Base-by-base conservation (phyloP, 2,888 invertebrate species). In the Drosophila paranaensis region DNA sequence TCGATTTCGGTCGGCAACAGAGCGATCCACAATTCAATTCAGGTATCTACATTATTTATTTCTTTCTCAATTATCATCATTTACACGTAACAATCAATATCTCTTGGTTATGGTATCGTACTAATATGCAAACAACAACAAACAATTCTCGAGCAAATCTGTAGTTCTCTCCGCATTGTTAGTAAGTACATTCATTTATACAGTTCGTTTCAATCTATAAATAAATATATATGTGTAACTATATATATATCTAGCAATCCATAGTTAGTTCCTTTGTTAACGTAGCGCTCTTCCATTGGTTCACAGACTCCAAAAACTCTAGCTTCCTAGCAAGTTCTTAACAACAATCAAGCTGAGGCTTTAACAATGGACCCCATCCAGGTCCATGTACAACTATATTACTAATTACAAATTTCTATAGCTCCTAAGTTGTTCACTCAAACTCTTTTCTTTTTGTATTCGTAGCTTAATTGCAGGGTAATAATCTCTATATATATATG, bases 61-160 rank as follows among this genome's bases (percentile, higher is more conserved):
- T 74, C 69, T 77, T 27, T 55, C 69, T 74, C 61, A 74, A 69
- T 74, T 74, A 48, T n/a, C 74, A 57, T 63, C 55, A 82, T 73
- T 51, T 65, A 74, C 67, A 77, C 65, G 39, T 57, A 57, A 66
- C 74, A 64, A 60, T 64, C 74, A 64, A 60, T 64, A 69, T 57
- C 35, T 71, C 72, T 78, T 79, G 85, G 89, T 90, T 84, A 81
- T 78, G 77, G 83, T 81, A 79, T 82, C 67, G 74, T 85, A 74
- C 75, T 79, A 81, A 50, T 50, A 25, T 25, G 25, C 25, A 50
- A 33, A n/a, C 48, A 50, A 79, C 20, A 20, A 20, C 20, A 68
- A 62, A 33, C 33, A 58, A 40, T 39, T 30, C 42, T 45, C 51
- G 40, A 25, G 42, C 25, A 33, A 62, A n/a, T 37, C 43, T 33